These are phyloP conservation scores for Heliconius himera DNA, from an alignment of 1,140 invertebrate species.

Conservation along the genomic window DNA sequence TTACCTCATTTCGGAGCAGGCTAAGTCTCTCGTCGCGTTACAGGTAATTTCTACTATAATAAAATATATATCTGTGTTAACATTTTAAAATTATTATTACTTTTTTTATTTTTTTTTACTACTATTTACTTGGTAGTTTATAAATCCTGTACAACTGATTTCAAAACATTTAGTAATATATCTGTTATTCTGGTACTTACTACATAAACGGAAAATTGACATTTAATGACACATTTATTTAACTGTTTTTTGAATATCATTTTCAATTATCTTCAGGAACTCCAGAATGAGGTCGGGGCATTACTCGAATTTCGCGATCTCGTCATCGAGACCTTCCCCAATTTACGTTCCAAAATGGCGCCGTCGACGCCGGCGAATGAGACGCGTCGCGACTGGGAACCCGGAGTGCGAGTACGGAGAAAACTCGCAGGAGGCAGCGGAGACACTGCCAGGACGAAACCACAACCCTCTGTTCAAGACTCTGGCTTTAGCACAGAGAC, in stretches of 20 bases:
- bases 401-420: constrained; percentile 88
- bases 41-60: constrained; percentile 67
- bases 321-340: constrained; percentile 95
- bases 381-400: constrained; percentile 86
- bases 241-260: too few species aligned
- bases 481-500: constrained; percentile 93
- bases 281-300: constrained; percentile 95
- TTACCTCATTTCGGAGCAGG: constrained; percentile 91
- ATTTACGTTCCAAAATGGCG: constrained; percentile 90
- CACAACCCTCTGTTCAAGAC: constrained; percentile 89
- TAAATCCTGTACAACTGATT: too few species aligned
- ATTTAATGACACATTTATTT: neutral
- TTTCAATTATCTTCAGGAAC: constrained; percentile 82
- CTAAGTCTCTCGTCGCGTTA: constrained; percentile 89
- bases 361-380: constrained; percentile 75
- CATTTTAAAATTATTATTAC: neutral
- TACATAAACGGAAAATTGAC: neutral
- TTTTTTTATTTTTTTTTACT: too few species aligned
- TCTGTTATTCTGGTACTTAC: too few species aligned
- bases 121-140: too few species aligned
- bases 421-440: constrained; percentile 84
- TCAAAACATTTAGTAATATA: too few species aligned
- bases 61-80: neutral
- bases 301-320: constrained; percentile 93
- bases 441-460: constrained; percentile 83